Evolutionary conservation across 2,888 invertebrate genomes (phyloP), one percentile per base, ranked within the genome.

Genomic region (Halictus quadricinctus): DNA sequence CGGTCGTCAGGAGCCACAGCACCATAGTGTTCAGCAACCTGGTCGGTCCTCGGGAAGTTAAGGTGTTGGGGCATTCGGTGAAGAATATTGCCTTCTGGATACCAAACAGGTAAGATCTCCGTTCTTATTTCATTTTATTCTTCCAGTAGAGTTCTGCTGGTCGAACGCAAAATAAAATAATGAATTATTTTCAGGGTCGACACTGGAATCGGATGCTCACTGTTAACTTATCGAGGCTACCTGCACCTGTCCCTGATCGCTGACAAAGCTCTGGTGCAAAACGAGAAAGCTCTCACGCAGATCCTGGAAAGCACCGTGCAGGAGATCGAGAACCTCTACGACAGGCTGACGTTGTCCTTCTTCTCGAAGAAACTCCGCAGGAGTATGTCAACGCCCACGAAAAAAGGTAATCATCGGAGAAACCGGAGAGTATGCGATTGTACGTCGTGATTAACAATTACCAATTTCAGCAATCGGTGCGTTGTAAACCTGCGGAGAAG

Each of bases 21-120:
- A 95, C 95, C 0, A 91, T 96, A 91, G 95, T 95, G 0, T 94
- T 96, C 69, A 96, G 96, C 89, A 96, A 96, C 90, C 92, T 96
- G 88, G 95, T 95, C 0, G 96, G 96, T 2, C 96, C 96, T 2
- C 91, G 91, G 12, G 87, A 91, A 64, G 88, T 95, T 7, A 93
- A 92, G 29, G 94, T 95, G 69, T 94, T 95, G 72, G 95, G 95
- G 1, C 92, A 94, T 80, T 89, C 87, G 10, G 91, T 96, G 66
- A 94, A 95, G 80, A 95, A 95, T 85, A 91, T 96, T 80, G 94
- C 95, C 12, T 96, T 96, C 89, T 96, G 95, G 93, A 93, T 95
- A 69, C 96, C 96, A n/a, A 95, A 96, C 95, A 92, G 95, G 96
- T 95, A n/a, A 41, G 1, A n/a, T 54, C 10, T 10, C 54, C n/a